Conservation (phyloP, 2,888 invertebrate genomes). For the Odontocolon sp. region DNA sequence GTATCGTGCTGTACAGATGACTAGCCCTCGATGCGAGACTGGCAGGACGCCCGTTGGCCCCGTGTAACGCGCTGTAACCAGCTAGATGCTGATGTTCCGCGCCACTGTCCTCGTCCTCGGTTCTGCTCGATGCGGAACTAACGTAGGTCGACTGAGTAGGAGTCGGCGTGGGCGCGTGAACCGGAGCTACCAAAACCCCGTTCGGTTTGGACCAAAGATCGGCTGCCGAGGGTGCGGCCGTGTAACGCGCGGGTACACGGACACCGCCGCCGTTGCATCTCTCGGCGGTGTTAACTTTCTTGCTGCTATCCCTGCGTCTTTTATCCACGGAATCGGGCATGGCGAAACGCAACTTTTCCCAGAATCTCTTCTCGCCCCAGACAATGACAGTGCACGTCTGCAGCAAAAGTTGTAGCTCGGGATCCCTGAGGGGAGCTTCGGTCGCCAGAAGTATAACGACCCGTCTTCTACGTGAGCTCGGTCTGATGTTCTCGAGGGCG, state of each 20-base stretch:
- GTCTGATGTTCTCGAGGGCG: conserved; percentile 85
- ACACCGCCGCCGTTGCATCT: conserved; percentile 80
- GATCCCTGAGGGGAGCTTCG: conserved; percentile 86
- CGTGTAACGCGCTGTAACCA: conserved; percentile 81
- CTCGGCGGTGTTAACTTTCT: conserved; percentile 58
- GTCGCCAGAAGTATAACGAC: conserved; percentile 83
- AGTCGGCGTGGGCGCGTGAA: conserved; percentile 83
- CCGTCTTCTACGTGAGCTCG: conserved; percentile 75
- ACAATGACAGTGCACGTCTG: conserved; percentile 88
- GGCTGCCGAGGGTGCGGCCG: conserved; percentile 88
- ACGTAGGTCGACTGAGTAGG: conserved; percentile 86
- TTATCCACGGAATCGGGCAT: conserved; percentile 88
- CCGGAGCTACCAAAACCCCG: conserved; percentile 78
- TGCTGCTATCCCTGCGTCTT: conserved; percentile 60
- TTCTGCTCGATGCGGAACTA: conserved; percentile 83
- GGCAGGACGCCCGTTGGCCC: conserved; percentile 71
- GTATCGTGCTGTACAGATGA: conserved; percentile 79
- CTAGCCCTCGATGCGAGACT: conserved; percentile 78
- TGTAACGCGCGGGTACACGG: conserved; percentile 84
- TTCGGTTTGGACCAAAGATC: conserved; percentile 84
- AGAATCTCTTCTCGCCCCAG: conserved; percentile 91
- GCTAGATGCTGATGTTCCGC: conserved; percentile 84
- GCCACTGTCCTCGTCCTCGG: conserved; percentile 85
- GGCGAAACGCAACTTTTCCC: conserved; percentile 90
- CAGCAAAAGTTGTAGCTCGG: conserved; percentile 88